These are phyloP conservation scores for Ophion costatus DNA, from an alignment of 2,888 invertebrate genomes.

Conservation along the genomic window DNA sequence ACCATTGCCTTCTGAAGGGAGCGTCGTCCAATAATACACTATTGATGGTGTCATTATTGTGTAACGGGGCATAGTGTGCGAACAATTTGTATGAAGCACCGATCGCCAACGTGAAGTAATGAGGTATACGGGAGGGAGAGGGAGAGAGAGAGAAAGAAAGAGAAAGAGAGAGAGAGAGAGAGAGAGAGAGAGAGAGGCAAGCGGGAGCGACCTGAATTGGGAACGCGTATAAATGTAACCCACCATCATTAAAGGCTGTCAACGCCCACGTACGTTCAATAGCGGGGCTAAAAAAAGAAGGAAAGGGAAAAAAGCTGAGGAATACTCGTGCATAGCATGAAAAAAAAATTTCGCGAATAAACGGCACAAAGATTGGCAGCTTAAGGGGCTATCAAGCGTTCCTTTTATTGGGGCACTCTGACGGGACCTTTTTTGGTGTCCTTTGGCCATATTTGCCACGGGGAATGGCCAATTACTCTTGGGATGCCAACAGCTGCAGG, in stretches of 20 bases:
- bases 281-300: constrained; percentile 18
- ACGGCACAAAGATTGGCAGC: constrained; percentile 22
- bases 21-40: no score
- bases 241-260: constrained; percentile 39
- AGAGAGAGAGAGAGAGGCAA: neutral
- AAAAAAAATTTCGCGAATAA: neutral
- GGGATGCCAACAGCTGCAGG: constrained; percentile 41
- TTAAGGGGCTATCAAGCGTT: neutral
- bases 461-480: constrained; percentile 46
- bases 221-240: constrained; percentile 47
- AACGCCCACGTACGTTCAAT: constrained; percentile 33
- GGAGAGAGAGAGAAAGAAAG: no score
- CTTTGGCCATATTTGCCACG: constrained; percentile 8
- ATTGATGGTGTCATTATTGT: no score
- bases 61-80: no score
- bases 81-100: neutral
- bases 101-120: neutral
- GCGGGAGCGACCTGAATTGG: constrained; percentile 61
- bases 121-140: neutral
- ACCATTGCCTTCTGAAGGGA: no score
- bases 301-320: neutral
- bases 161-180: neutral
- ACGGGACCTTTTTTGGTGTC: constrained; percentile 9
- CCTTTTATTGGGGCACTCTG: constrained; percentile 18
- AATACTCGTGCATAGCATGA: constrained; percentile 7